Percentiles rank a stretch among this genome's conserved stretches.
phyloP scores from a whole-genome alignment of 2,888 invertebrate genomes.

The Agrochola circellaris region DNA sequence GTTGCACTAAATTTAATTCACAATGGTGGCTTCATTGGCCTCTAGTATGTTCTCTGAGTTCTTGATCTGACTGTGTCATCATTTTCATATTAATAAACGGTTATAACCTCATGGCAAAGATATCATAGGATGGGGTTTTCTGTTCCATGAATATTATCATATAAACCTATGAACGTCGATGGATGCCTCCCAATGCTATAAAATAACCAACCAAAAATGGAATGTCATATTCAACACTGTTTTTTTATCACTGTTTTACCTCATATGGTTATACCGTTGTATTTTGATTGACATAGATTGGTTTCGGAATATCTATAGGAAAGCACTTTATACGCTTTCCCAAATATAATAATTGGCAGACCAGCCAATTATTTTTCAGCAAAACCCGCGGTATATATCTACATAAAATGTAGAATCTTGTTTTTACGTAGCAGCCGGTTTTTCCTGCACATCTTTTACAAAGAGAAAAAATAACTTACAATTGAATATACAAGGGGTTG shows the following conservation, averaged over 20 bases:
- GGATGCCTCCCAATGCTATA: background rate
- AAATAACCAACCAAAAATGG: too few relatives aligned
- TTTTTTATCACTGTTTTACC: background rate
- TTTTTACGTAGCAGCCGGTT: background rate
- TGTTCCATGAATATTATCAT: background rate
- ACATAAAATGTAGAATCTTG: background rate
- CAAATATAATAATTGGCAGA: background rate
- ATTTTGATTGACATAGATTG: slow-evolving; percentile 1
- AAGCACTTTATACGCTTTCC: background rate
- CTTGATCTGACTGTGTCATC: too few relatives aligned
- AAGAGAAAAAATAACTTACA: slow-evolving; percentile 43
- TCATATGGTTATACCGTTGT: background rate
- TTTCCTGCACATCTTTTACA: slow-evolving; percentile 10
- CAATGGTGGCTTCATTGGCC: slow-evolving; percentile 18
- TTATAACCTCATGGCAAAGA: too few relatives aligned
- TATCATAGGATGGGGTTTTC: background rate
- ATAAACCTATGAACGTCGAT: background rate
- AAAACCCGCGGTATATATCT: background rate
- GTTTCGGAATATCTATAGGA: background rate
- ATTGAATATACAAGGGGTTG: slow-evolving; percentile 48
- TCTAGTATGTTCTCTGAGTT: background rate
- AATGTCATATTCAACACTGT: too few relatives aligned
- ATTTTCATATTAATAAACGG: too few relatives aligned
- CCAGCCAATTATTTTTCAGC: slow-evolving; percentile 15
- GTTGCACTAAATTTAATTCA: slow-evolving; percentile 61